These are phyloP conservation scores for Umimayanthus chanpuru DNA, from an alignment of 92 coral and sea anemone genomes.

Conservation along the genomic window DNA sequence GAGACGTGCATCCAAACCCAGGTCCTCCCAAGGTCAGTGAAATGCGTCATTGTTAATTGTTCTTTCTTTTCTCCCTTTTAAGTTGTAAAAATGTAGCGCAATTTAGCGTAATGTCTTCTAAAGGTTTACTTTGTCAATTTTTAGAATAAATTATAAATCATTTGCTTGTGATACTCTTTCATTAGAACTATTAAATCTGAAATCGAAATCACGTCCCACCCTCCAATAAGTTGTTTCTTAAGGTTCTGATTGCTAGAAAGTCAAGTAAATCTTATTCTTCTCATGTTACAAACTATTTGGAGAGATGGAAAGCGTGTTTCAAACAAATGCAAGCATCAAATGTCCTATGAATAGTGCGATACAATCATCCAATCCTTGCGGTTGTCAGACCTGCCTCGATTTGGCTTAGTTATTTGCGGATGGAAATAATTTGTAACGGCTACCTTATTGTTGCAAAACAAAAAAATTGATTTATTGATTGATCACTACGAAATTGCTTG, in stretches of 20 bases:
- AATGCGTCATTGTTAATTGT: neutral
- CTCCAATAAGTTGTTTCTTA: neutral
- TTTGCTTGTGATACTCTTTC: neutral
- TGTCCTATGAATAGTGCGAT: too few species aligned
- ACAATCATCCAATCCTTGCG: too few species aligned
- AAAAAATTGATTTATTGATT: too few species aligned
- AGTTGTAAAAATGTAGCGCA: neutral
- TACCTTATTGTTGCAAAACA: too few species aligned
- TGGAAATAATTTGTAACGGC: too few species aligned
- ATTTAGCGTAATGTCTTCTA: too few species aligned
- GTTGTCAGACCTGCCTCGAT: too few species aligned
- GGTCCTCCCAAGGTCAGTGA: constrained; percentile 27
- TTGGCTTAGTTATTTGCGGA: too few species aligned
- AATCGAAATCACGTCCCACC: neutral
- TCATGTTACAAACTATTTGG: neutral
- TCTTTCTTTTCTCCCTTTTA: neutral
- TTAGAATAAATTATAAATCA: neutral
- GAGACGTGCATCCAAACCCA: constrained; percentile 19
- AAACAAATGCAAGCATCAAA: too few species aligned
- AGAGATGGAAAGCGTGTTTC: neutral
- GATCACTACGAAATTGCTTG: too few species aligned
- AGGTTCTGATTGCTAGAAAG: neutral
- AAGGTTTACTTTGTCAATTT: neutral
- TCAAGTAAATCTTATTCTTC: neutral
- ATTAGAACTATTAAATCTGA: neutral